A percentile compares a stretch with the other conserved stretches of the same genome.
phyloP scores from a whole-genome alignment of 2,797 vertebrate genomes.

The Sebastes diploproa region DNA sequence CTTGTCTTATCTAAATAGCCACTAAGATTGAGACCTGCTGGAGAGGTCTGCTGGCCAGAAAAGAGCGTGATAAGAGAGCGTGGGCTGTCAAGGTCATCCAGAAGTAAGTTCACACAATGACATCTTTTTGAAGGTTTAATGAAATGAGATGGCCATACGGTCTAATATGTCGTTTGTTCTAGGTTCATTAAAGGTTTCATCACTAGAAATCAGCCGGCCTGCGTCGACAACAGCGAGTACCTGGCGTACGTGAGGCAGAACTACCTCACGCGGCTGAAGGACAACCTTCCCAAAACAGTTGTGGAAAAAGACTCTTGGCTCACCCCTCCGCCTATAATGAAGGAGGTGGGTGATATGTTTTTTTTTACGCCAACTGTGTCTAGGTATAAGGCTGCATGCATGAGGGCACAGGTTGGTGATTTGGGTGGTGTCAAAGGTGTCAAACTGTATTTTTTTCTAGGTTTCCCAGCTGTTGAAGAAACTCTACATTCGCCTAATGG shows the following conservation, averaged over 20 bases:
- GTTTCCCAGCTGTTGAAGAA: slow-evolving; percentile 83
- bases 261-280: slow-evolving; percentile 87
- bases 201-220: slow-evolving; percentile 84
- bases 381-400: background rate
- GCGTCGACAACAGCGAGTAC: slow-evolving; percentile 85
- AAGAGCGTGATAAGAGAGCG: slow-evolving; percentile 83
- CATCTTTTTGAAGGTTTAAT: background rate
- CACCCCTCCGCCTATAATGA: slow-evolving; percentile 86
- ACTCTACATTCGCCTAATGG: slow-evolving; percentile 86
- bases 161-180: background rate
- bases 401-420: background rate
- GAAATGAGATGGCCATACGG: background rate
- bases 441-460: slow-evolving; percentile 50
- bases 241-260: slow-evolving; percentile 85
- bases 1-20: slow-evolving; percentile 76
- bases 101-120: slow-evolving; percentile 78
- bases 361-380: background rate
- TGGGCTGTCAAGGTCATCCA: slow-evolving; percentile 92
- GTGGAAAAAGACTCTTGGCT: slow-evolving; percentile 89
- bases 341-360: slow-evolving; percentile 76
- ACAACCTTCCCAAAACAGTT: slow-evolving; percentile 87
- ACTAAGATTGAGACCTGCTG: slow-evolving; percentile 92
- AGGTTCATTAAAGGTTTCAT: slow-evolving; percentile 97
- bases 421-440: background rate
- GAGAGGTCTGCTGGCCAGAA: slow-evolving; percentile 89